Conservation (phyloP, 2,113 vertebrate genomes). For the Sigmodon hispidus region DNA sequence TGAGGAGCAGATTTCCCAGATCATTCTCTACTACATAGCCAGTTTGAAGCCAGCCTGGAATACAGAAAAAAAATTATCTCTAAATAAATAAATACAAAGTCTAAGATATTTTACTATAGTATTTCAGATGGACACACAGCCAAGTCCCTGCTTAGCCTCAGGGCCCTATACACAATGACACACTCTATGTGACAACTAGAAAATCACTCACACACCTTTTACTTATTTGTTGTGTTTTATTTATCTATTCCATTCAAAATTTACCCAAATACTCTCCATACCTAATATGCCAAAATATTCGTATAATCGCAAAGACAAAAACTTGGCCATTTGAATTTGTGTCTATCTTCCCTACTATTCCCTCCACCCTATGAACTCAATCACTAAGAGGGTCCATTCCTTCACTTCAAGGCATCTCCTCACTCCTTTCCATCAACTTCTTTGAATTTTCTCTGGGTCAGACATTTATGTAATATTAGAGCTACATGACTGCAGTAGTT, state of each 20-base stretch:
- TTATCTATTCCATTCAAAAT: neutral
- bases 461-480: neutral
- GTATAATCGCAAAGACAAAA: neutral
- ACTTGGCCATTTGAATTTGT: neutral
- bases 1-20: neutral
- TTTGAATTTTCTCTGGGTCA: neutral
- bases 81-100: neutral
- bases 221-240: neutral
- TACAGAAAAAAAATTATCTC: neutral
- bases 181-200: neutral
- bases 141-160: neutral
- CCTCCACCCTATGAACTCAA: neutral
- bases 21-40: no score
- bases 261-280: neutral
- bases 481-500: neutral
- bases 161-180: neutral
- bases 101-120: neutral
- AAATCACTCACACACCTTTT: neutral
- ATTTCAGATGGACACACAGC: neutral
- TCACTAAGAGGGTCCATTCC: neutral
- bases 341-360: neutral
- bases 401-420: neutral
- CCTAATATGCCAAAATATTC: neutral
- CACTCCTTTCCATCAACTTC: neutral
- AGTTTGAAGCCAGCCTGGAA: neutral